Evolutionary conservation across 2,888 invertebrate species (phyloP).

Genomic region (Calliphora vomitoria): DNA sequence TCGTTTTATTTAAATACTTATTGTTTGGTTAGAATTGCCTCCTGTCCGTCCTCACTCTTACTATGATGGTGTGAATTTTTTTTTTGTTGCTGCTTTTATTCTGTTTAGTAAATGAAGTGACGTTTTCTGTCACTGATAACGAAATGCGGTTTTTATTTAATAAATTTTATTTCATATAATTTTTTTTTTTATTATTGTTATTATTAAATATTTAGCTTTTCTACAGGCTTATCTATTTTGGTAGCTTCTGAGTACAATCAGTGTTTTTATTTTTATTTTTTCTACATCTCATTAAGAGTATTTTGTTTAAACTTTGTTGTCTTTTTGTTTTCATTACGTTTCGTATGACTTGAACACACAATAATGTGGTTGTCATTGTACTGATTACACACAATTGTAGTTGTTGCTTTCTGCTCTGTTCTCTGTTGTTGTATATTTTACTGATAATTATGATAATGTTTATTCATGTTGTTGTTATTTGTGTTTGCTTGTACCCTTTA

Average conservation of each 20-base stretch:
- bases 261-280: constrained; percentile 19
- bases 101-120: constrained; percentile 24
- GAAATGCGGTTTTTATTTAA: constrained; percentile 51
- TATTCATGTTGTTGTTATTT: constrained; percentile 9
- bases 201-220: constrained; percentile 26
- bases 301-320: constrained; percentile 24
- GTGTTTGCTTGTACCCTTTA: constrained; percentile 40
- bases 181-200: constrained; percentile 33
- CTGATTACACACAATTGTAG: constrained; percentile 11
- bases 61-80: neutral
- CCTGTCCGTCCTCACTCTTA: neutral
- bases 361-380: constrained; percentile 30
- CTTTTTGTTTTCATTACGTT: neutral
- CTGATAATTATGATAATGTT: constrained; percentile 68
- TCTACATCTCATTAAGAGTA: constrained; percentile 11
- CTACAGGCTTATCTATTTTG: constrained; percentile 54
- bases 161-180: constrained; percentile 30
- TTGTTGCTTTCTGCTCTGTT: neutral
- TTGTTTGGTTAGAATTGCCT: neutral
- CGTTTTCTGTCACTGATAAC: constrained; percentile 58
- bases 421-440: constrained; percentile 46
- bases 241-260: neutral
- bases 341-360: neutral
- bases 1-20: constrained; percentile 11
- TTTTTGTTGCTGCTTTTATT: neutral